Conservation (phyloP, 2,797 vertebrate genomes). For the Diglossa cyanea region DNA sequence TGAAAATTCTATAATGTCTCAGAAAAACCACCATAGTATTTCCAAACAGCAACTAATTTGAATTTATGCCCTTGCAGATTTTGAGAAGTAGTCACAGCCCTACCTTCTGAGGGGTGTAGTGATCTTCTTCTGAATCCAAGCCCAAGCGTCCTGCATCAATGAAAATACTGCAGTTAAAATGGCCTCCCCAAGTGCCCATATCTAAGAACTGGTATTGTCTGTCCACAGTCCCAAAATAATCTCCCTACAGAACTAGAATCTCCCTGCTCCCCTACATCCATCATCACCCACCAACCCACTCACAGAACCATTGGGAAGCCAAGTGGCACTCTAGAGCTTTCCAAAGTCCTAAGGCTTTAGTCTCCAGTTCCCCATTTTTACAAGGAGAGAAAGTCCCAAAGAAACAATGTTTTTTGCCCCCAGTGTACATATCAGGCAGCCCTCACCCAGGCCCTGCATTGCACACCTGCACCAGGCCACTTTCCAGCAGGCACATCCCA, state of each 20-base stretch:
- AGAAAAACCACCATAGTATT: background rate
- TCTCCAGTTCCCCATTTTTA: background rate
- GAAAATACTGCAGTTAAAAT: slow-evolving; percentile 7
- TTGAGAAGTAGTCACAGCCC: background rate
- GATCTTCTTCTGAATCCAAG: slow-evolving; percentile 95
- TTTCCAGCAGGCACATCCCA: background rate
- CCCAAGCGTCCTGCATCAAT: slow-evolving; percentile 87
- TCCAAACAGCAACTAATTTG: background rate
- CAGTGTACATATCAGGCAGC: background rate
- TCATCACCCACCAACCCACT: rapidly evolving
- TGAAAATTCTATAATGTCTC: background rate
- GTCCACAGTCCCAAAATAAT: background rate
- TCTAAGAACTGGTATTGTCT: background rate
- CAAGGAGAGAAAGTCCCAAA: background rate
- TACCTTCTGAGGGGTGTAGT: slow-evolving; percentile 92
- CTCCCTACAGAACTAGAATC: background rate
- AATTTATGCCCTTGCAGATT: background rate
- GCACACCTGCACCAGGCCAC: background rate
- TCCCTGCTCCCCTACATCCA: background rate
- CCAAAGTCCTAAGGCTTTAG: background rate
- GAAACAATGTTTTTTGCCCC: background rate
- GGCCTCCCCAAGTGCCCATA: background rate
- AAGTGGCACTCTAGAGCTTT: background rate
- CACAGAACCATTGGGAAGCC: background rate
- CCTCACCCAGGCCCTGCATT: background rate